phyloP scores from a whole-genome alignment of 2,888 invertebrate species.

The Deroplatys truncata region DNA sequence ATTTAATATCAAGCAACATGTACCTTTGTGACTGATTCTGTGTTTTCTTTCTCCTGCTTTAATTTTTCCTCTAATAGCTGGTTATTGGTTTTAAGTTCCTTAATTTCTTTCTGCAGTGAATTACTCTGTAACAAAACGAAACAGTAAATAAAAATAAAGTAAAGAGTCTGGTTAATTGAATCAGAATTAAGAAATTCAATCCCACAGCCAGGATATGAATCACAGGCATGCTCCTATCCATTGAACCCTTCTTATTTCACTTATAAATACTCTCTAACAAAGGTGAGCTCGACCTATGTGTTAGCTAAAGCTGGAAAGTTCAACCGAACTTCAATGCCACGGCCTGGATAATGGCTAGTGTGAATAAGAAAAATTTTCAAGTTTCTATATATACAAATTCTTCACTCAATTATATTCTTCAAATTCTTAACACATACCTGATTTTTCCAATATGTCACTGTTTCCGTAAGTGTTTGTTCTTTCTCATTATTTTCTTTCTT shows the following conservation, averaged over 20 bases:
- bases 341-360: too few relatives aligned
- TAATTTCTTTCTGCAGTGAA: conserved; percentile 51
- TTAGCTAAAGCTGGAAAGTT: too few relatives aligned
- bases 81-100: conserved; percentile 38
- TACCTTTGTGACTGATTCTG: conserved; percentile 29
- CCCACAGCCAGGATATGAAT: too few relatives aligned
- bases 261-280: too few relatives aligned
- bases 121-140: conserved; percentile 45
- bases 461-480: conserved; percentile 42
- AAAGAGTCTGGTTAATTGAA: too few relatives aligned
- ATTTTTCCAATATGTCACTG: conserved; percentile 43
- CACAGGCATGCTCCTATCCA: too few relatives aligned
- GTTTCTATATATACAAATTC: too few relatives aligned
- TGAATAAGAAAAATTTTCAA: too few relatives aligned
- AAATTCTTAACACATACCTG: conserved; percentile 39
- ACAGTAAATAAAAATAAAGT: background rate
- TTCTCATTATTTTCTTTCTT: conserved; percentile 46
- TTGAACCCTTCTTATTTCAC: too few relatives aligned
- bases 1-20: background rate
- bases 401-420: background rate
- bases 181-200: too few relatives aligned
- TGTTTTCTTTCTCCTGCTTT: conserved; percentile 23
- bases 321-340: too few relatives aligned
- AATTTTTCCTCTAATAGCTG: conserved; percentile 29
- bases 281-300: too few relatives aligned